Percentiles rank a stretch among this genome's conserved stretches.
phyloP scores from a whole-genome alignment of 2,797 vertebrate species.

The Trachurus trachurus region DNA sequence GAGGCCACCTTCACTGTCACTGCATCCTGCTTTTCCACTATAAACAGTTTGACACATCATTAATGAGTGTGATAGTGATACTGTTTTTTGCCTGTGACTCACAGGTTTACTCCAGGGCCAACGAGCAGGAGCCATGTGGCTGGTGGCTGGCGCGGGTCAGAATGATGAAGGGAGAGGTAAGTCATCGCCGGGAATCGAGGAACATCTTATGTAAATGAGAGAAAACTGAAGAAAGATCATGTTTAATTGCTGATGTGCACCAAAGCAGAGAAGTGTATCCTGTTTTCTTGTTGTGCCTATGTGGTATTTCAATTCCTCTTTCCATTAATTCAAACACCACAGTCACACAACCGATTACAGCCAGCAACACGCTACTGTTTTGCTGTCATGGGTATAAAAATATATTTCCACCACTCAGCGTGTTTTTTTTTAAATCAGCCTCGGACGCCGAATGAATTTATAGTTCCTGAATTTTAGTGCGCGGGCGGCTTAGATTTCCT shows the following conservation, averaged over 20 bases:
- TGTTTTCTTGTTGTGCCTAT: not conserved
- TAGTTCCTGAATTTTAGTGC: slow-evolving; percentile 7
- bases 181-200: not conserved
- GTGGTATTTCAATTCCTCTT: not conserved
- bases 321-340: not conserved
- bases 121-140: slow-evolving; percentile 94
- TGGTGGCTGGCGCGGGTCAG: slow-evolving; percentile 95
- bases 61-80: not conserved
- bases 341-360: not conserved
- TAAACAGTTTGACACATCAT: not conserved
- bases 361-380: not conserved
- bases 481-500: not conserved
- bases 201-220: not conserved
- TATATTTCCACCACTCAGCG: not conserved
- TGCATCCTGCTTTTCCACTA: not conserved
- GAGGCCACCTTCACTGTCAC: not conserved
- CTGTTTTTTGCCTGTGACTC: not conserved
- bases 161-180: slow-evolving; percentile 96
- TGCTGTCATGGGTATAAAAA: not conserved
- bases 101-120: slow-evolving; percentile 94
- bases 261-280: not conserved
- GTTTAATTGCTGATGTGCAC: not conserved
- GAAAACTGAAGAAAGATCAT: not conserved
- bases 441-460: not conserved
- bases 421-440: slow-evolving; percentile 3